Evolutionary conservation across 2,113 vertebrate species (phyloP).

Genomic region (Pandion haliaetus): DNA sequence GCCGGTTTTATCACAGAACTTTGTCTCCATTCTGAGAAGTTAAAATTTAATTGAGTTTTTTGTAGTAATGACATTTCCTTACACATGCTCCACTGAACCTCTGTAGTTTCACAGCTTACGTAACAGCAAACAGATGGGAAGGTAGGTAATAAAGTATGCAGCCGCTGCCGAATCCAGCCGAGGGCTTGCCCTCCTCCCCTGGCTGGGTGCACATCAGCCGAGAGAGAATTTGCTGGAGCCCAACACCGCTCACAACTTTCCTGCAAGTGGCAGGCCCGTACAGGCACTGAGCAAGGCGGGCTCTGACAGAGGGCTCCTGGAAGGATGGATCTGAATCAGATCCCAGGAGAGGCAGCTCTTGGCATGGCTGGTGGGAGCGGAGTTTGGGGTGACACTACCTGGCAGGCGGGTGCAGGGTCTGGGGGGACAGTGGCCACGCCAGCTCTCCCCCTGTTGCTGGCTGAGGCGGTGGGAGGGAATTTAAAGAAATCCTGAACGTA

Average conservation of each 20-base stretch:
- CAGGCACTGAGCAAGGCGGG: not conserved
- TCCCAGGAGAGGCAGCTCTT: not conserved
- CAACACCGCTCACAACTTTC: not conserved
- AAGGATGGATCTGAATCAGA: not conserved
- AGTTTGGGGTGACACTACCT: not conserved
- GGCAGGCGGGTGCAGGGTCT: not conserved
- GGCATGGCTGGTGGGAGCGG: not conserved
- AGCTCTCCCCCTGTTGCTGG: not conserved
- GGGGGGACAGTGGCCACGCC: not conserved
- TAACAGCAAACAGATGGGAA: slow-evolving; percentile 17
- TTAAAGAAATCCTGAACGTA: not conserved
- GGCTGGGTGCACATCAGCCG: not conserved
- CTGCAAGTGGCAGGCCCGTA: not conserved
- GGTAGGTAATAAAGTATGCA: not conserved
- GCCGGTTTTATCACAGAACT: not conserved
- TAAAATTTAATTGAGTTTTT: slow-evolving; percentile 34
- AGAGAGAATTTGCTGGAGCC: not conserved
- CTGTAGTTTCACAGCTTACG: not conserved
- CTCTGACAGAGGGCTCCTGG: not conserved
- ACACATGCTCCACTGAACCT: not conserved
- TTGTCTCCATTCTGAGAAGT: not conserved
- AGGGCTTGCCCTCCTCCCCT: not conserved
- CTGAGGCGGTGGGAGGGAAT: not conserved
- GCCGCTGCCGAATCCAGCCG: not conserved
- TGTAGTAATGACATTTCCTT: not conserved